Percentiles rank a stretch among this genome's conserved stretches.
These are phyloP conservation scores for Acrocera orbiculus DNA, from an alignment of 2,888 invertebrate species.

Conservation along the genomic window DNA sequence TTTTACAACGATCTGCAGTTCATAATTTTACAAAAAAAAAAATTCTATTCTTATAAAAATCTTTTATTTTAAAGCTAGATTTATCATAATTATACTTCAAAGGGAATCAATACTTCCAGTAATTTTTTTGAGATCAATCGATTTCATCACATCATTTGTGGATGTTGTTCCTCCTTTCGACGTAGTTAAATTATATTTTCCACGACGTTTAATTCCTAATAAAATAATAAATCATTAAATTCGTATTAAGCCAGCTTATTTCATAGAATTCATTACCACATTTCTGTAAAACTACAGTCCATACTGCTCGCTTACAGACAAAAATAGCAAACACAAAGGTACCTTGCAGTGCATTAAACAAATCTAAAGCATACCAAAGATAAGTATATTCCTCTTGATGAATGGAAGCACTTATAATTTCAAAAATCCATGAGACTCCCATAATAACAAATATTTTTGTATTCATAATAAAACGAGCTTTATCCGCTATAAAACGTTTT, in stretches of 20 bases:
- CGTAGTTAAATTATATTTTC: slow-evolving; percentile 3
- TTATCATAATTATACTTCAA: too few species aligned
- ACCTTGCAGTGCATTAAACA: slow-evolving; percentile 51
- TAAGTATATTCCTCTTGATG: slow-evolving; percentile 33
- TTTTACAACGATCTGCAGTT: too few species aligned
- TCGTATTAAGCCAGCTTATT: not conserved
- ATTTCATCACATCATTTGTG: too few species aligned
- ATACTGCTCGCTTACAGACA: slow-evolving; percentile 49
- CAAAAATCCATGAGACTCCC: slow-evolving; percentile 58
- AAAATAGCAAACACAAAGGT: slow-evolving; percentile 56
- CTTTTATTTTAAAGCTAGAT: too few species aligned
- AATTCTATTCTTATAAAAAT: too few species aligned
- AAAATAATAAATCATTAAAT: slow-evolving; percentile 2
- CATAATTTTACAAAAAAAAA: too few species aligned
- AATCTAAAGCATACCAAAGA: slow-evolving; percentile 38
- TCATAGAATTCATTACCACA: slow-evolving; percentile 31
- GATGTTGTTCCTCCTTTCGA: too few species aligned
- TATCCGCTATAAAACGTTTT: slow-evolving; percentile 47
- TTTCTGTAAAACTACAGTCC: slow-evolving; percentile 38
- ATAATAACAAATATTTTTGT: slow-evolving; percentile 60
- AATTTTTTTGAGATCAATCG: too few species aligned
- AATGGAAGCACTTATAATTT: slow-evolving; percentile 41
- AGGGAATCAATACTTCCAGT: too few species aligned
- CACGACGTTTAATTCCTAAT: slow-evolving; percentile 3
- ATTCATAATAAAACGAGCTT: slow-evolving; percentile 51